Evolutionary conservation across 2,888 invertebrate species (phyloP), one percentile per base, ranked within the genome.

Genomic region (Neoitamus cyanurus): DNA sequence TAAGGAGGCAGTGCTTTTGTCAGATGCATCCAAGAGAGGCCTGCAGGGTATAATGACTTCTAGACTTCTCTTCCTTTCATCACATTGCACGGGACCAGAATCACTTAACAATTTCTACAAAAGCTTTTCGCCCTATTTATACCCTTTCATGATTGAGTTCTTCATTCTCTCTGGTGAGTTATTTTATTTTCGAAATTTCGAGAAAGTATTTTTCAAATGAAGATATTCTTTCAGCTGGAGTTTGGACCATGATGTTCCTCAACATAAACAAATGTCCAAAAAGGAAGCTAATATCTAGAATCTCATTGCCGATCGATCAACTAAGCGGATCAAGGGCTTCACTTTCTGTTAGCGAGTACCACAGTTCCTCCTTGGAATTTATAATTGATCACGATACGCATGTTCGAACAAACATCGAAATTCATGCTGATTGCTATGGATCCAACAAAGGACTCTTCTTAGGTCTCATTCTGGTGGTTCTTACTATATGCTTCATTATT

Each of bases 71-170:
- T 77, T 31, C 11, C 42, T 46, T 37, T 34, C 92, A 82, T 90
- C 91, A 83, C 89, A 92, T 36, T 94, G 94, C 88, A 90, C 91
- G 30, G 92, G 92, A 0, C 91, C 92, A 0, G 89, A 88, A 1
- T 92, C 92, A 11, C 88, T 94, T 80, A 92, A 89, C 78, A 88
- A 91, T 1, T 93, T 94, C 80, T 92, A 92, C 86, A 92, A 93
- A 88, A 93, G 93, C 88, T 94, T 94, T 88, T 94, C 95, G 0
- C 95, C 96, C 0, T 96, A 96, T 89, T 91, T 96, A 15, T 96
- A 95, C 88, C 96, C 96, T 0, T 96, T 96, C 90, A 95, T 94
- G 86, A 95, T 96, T 34, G 95, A 96, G 90, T 96, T 95, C 90
- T 95, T 95, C 90, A 95, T 96, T 88, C 93, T 96, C 85, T 94